Percentiles rank a stretch among this genome's conserved stretches.
Evolutionary conservation across 1,140 invertebrate species (phyloP).

Genomic region (Lordiphosa clarofinis): DNA sequence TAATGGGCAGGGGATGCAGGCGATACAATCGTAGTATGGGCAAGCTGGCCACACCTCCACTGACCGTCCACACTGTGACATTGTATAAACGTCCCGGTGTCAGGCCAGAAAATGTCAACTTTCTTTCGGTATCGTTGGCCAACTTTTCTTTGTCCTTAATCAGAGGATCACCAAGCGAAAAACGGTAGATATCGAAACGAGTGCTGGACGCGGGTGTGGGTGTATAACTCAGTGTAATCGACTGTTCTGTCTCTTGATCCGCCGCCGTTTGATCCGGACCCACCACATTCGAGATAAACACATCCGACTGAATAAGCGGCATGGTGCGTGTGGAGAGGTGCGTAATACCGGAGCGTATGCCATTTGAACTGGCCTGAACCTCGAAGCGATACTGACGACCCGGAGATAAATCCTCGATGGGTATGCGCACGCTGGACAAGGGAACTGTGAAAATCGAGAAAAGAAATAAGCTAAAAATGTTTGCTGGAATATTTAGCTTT

Average conservation of each 20-base stretch:
- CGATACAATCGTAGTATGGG: constrained; percentile 91
- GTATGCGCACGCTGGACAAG: constrained; percentile 80
- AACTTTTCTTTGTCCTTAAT: constrained; percentile 87
- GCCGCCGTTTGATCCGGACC: constrained; percentile 80
- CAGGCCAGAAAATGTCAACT: constrained; percentile 89
- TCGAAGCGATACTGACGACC: constrained; percentile 89
- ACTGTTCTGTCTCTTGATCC: constrained; percentile 72
- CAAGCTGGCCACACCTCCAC: constrained; percentile 89
- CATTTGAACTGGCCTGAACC: constrained; percentile 89
- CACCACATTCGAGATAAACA: constrained; percentile 91
- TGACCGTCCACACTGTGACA: constrained; percentile 96
- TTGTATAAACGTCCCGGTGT: constrained; percentile 92
- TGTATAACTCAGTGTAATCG: constrained; percentile 90
- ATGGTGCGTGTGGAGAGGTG: constrained; percentile 88
- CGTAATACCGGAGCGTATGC: constrained; percentile 86
- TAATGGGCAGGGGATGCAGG: constrained; percentile 91
- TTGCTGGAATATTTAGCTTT: too few species aligned
- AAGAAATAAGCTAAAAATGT: not conserved
- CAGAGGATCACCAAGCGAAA: constrained; percentile 86
- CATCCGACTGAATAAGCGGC: constrained; percentile 94
- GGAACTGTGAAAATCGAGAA: constrained; percentile 13
- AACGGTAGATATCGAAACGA: constrained; percentile 91
- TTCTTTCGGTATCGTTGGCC: constrained; percentile 88
- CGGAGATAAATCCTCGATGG: constrained; percentile 88
- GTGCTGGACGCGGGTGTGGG: constrained; percentile 87